Base-by-base conservation (phyloP, 53 echinoderm and acorn worm species). In the Pentamera pediparva region DNA sequence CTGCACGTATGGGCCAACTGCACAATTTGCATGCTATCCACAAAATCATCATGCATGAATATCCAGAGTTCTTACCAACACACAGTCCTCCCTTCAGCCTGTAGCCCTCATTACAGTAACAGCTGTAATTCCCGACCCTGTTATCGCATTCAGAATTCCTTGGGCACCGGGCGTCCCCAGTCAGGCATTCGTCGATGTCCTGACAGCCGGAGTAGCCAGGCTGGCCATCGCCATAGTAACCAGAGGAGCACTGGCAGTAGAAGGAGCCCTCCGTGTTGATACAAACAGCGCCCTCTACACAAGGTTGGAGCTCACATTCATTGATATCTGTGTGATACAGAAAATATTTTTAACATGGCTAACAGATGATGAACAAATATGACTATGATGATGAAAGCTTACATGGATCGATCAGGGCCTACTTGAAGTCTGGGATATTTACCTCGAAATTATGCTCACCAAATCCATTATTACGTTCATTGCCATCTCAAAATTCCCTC, bases 171-270 rank as follows among this genome's bases (percentile, higher is more conserved):
- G 50, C 70, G 6, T 7, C 7, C 15, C 33, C 33, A 3, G 17
- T 17, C 28, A 49, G 52, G 25, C 70, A 70, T 32, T 51, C 52
- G 33, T 70, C 30, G 35, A 32, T n/a, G 10, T 70, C 70, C 30
- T 29, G 17, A 70, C 70, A 70, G 6, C 70, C 70, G n/a, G 52
- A 21, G 34, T 18, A 48, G 32, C 29, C 1, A 29, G 9, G 48
- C 70, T 20, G 70, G 13, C 70, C 70, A 29, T 70, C 70, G 12
- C 70, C 70, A 30, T 12, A 49, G 70, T 48, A 70, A 17, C 70
- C 70, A 0, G 1, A n/a, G 18, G 70, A 51, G 45, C 70, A 70
- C 31, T 31, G 15, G 33, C 70, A 70, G 34, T 50, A 11, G 30
- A 70, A 70, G 12, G 70, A 70, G 15, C 70, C 70, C 12, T 3